These are phyloP conservation scores for Rhingia rostrata DNA, from an alignment of 2,888 invertebrate species.

Conservation along the genomic window DNA sequence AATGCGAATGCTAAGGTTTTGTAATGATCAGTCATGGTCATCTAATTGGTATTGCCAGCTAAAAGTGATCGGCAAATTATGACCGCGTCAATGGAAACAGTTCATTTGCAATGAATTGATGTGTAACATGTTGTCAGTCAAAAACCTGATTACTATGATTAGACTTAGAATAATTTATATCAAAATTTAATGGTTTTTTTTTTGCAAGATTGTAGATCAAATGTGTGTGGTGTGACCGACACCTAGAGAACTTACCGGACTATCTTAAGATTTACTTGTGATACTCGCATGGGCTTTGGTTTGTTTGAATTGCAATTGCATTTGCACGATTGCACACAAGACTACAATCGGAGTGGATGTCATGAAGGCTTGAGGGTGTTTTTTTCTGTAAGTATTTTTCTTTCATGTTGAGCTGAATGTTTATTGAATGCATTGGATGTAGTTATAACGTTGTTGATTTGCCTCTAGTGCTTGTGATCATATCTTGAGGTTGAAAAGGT, in stretches of 20 bases:
- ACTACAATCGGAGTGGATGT: constrained; percentile 25
- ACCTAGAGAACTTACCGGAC: constrained; percentile 6
- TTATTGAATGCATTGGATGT: constrained; percentile 33
- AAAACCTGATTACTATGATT: no score
- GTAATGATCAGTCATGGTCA: constrained; percentile 33
- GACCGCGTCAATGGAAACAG: background rate
- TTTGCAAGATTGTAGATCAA: background rate
- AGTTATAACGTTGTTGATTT: constrained; percentile 3
- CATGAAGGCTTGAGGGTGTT: constrained; percentile 66
- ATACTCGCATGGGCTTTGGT: background rate
- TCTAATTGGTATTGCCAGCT: constrained; percentile 21
- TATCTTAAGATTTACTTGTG: background rate
- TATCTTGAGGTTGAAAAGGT: constrained; percentile 37
- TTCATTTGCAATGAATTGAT: constrained; percentile 8
- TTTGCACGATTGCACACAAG: constrained; percentile 59
- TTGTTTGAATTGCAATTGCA: constrained; percentile 41
- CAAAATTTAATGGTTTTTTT: background rate
- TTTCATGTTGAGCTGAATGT: constrained; percentile 15
- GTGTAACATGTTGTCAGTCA: background rate
- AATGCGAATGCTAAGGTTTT: constrained; percentile 26
- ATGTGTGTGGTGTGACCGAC: constrained; percentile 38
- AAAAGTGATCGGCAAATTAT: constrained; percentile 25
- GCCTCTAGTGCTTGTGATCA: background rate
- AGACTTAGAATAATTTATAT: background rate
- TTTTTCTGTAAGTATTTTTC: constrained; percentile 15